Percentiles rank a stretch among this genome's conserved stretches.
These are phyloP conservation scores for Carlito syrichta DNA, from an alignment of 2,113 vertebrate species.

Conservation along the genomic window DNA sequence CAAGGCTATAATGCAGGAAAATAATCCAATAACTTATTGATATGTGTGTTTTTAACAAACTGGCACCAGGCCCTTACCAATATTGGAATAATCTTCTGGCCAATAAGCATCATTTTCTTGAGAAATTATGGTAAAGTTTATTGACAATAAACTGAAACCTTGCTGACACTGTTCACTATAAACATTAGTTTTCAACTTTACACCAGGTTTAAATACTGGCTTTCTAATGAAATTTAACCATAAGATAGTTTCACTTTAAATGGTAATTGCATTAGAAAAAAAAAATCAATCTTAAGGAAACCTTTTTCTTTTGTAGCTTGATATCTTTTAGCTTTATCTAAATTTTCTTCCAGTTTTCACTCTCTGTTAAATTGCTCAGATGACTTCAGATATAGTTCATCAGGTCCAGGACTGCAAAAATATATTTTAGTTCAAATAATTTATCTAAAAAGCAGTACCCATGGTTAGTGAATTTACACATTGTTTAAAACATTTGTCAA, in stretches of 20 bases:
- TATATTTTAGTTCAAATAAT: neutral
- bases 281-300: neutral
- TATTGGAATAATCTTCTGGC: neutral
- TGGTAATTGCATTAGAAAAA: neutral
- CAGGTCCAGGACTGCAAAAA: neutral
- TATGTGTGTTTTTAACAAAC: neutral
- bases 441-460: neutral
- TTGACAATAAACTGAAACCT: neutral
- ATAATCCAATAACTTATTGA: neutral
- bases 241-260: neutral
- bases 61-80: neutral
- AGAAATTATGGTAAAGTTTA: neutral
- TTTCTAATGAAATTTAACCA: neutral
- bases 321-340: neutral
- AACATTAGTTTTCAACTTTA: neutral
- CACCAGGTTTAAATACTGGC: neutral
- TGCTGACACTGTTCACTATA: neutral
- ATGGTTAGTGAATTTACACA: neutral
- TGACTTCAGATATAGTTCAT: neutral
- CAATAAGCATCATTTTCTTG: neutral
- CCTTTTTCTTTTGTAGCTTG: neutral
- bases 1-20: neutral
- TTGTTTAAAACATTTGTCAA: neutral
- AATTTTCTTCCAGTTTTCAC: constrained; percentile 18
- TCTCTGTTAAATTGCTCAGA: neutral